Evolutionary conservation across 2,113 vertebrate species (phyloP).

Genomic region (Rhegmatorhina hoffmannsi): DNA sequence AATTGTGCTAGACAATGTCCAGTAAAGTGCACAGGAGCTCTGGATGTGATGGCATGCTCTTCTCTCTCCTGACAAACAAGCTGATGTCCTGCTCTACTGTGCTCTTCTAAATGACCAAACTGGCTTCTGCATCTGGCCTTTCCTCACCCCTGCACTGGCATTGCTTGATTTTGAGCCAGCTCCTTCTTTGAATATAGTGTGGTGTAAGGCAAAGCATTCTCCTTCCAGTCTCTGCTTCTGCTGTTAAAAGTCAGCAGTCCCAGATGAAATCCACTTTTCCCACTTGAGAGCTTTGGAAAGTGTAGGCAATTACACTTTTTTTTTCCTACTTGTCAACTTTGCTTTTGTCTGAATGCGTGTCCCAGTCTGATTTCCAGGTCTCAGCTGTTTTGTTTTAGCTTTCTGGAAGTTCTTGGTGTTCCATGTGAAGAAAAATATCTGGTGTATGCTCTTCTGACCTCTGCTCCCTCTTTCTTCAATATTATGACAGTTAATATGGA

Average conservation of each 20-base stretch:
- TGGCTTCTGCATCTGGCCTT: background rate
- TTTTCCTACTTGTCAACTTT: background rate
- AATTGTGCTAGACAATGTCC: background rate
- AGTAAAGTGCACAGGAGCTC: background rate
- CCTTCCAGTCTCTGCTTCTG: background rate
- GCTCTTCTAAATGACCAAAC: background rate
- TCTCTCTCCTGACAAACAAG: background rate
- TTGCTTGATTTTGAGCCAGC: background rate
- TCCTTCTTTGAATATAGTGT: background rate
- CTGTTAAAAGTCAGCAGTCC: background rate
- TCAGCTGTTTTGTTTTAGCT: background rate
- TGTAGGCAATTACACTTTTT: background rate
- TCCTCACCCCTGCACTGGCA: background rate
- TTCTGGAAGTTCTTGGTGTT: background rate
- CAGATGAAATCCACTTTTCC: background rate
- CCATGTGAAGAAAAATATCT: background rate
- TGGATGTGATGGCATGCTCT: background rate
- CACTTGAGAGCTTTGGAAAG: background rate
- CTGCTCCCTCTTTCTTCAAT: background rate
- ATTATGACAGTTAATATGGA: slow-evolving; percentile 17
- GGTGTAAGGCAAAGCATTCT: background rate
- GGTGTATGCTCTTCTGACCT: background rate
- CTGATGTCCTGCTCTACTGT: background rate
- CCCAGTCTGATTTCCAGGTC: background rate
- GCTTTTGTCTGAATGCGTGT: background rate